phyloP scores from a whole-genome alignment of 2,113 vertebrate species.

The Sylvilagus bachmani region DNA sequence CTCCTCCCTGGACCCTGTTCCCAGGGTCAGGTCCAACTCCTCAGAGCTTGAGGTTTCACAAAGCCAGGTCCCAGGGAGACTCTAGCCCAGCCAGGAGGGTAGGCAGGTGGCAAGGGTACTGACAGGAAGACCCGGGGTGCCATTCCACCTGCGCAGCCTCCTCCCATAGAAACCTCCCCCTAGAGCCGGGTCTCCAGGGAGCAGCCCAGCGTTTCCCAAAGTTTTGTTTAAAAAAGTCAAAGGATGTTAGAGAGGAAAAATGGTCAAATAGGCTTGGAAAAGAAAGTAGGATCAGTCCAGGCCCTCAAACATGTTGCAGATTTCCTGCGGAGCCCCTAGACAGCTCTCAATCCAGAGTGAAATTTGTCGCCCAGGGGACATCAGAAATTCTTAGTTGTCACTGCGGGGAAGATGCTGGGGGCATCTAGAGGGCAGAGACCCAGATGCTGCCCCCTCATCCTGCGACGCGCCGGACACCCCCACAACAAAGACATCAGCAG shows the following conservation, averaged over 20 bases:
- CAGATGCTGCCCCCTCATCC: neutral
- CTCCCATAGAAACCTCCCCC: neutral
- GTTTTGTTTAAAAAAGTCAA: constrained; percentile 11
- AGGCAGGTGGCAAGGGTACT: neutral
- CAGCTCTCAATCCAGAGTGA: neutral
- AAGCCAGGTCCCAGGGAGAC: neutral
- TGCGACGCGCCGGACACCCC: neutral
- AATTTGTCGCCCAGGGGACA: neutral
- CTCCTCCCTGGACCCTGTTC: neutral
- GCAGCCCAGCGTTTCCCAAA: neutral
- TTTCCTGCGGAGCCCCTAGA: constrained; percentile 8
- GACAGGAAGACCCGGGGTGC: neutral
- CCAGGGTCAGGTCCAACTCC: neutral
- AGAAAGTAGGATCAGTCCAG: neutral
- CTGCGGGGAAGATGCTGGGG: neutral
- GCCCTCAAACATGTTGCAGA: neutral
- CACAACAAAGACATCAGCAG: neutral
- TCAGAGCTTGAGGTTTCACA: neutral
- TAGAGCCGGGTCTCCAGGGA: neutral
- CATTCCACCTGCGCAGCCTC: neutral
- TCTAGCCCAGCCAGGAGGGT: neutral
- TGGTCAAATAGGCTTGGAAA: constrained; percentile 4
- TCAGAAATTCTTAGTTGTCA: constrained; percentile 1
- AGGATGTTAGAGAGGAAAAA: neutral
- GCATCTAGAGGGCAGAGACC: neutral